Base-by-base conservation (phyloP, 2,888 invertebrate species). In the Cylindroiulus punctatus region DNA sequence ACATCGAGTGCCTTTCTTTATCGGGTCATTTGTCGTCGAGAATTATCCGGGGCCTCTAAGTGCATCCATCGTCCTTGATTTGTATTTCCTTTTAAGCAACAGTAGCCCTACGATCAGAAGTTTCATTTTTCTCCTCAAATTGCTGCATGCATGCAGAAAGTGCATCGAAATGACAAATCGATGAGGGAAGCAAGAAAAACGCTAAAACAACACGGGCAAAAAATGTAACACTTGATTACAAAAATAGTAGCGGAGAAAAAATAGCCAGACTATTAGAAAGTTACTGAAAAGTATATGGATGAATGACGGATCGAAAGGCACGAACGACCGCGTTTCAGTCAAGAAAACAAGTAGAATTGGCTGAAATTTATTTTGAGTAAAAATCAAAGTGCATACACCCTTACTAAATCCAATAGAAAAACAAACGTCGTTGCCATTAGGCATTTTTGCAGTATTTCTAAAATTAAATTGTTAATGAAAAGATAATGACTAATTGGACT, bases 21-120 rank as follows among this genome's bases (percentile, higher is more conserved):
- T 65, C 12, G 5, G 26, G 19, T n/a, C 22, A 65, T 26, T 65
- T 10, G 19, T 65, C 26, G 19, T 65, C 65, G 19, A 65, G 26
- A 65, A 65, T 65, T 26, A 65, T 65, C 65, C 65, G 4, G 65
- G 65, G 65, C 26, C 10, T 26, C 65, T 65, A 65, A 65, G 65
- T 65, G 65, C 65, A 65, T 65, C 65, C 65, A 65, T 65, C 26
- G 65, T 65, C 65, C 65, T 65, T 65, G 65, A 65, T 65, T 65
- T 65, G 65, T 65, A 65, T 65, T 65, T 65, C 65, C 26, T 65
- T 65, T 65, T 65, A 26, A 65, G 26, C 19, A 65, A 65, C 22
- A 65, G 26, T 65, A 65, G 65, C 4, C 65, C 26, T 65, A 10
- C 65, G 65, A 26, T 65, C 26, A 26, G 65, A 26, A 65, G 65